Base-by-base conservation (phyloP, 2,797 vertebrate species). In the Thalassophryne amazonica region DNA sequence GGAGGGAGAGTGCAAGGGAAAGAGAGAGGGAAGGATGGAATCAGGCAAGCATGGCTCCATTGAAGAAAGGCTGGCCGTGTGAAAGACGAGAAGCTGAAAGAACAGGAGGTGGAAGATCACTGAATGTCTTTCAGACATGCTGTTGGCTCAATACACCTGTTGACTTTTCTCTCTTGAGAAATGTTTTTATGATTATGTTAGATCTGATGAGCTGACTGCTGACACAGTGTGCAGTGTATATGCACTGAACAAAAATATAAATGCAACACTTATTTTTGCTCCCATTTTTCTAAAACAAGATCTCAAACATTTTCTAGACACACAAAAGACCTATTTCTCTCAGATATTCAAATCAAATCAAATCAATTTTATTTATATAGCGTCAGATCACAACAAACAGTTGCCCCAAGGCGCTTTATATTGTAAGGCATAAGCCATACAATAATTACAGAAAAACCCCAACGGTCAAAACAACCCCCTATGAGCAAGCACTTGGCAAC, bases 1-100 rank as follows among this genome's bases (percentile, higher is more conserved):
- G 65, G 55, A 39, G 54, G 61, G 36, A 28, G 39, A 33, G 1
- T 13, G 15, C 21, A 15, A 12, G 17, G 41, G 30, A 34, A 15
- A 30, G 17, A 40, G 51, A 52, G 27, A 34, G 63, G 19, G 46
- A 23, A 51, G 23, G 41, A 39, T 7, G 3, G 39, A 64, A 49
- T 50, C 54, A 49, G 59, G 51, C 15, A 34, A 65, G 75, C 63
- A 21, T 81, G 77, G 77, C 77, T 58, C 30, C 3, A 45, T 47
- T 14, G 11, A 19, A 57, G 54, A 27, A 61, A 34, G 66, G 64
- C 58, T 46, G 56, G 68, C 15, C 52, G 59, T 5, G 57, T 69
- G 71, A 80, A 67, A 73, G 42, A 47, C 34, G 59, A 71, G 53
- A 62, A 15, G 42, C 7, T 54, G 42, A 49, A 45, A 14, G 30